phyloP scores from a whole-genome alignment of 2,113 vertebrate species.

The Microtus pennsylvanicus region DNA sequence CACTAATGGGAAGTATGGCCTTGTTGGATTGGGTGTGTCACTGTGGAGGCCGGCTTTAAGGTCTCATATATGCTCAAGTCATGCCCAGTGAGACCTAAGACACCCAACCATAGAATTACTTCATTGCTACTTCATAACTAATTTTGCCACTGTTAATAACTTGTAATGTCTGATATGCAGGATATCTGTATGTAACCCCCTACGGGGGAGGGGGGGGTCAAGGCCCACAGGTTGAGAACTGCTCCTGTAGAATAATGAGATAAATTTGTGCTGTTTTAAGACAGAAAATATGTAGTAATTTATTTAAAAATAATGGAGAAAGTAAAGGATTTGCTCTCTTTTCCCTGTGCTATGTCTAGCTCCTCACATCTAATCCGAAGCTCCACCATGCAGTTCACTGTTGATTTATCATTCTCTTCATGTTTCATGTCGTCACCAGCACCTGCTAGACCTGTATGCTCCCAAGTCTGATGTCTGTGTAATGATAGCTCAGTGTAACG shows the following conservation, averaged over 20 bases:
- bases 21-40: not conserved
- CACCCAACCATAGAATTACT: not conserved
- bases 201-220: not conserved
- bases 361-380: not conserved
- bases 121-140: not conserved
- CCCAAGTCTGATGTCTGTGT: not conserved
- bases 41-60: not conserved
- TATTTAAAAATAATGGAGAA: not conserved
- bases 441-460: not conserved
- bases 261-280: not conserved
- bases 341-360: rapidly evolving
- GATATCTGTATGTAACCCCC: not conserved
- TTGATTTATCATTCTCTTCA: not conserved
- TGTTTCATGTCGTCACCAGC: not conserved
- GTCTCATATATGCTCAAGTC: not conserved
- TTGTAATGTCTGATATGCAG: not conserved
- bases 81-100: not conserved
- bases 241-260: not conserved
- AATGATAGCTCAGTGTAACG: not conserved
- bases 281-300: not conserved
- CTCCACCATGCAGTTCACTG: too few species aligned
- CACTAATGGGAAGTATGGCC: not conserved
- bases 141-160: not conserved
- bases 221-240: not conserved
- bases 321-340: not conserved